A percentile compares a stretch with the other conserved stretches of the same genome.
phyloP scores from a whole-genome alignment of 35 echinoderm and acorn worm genomes.

The Apostichopus parvimensis region DNA sequence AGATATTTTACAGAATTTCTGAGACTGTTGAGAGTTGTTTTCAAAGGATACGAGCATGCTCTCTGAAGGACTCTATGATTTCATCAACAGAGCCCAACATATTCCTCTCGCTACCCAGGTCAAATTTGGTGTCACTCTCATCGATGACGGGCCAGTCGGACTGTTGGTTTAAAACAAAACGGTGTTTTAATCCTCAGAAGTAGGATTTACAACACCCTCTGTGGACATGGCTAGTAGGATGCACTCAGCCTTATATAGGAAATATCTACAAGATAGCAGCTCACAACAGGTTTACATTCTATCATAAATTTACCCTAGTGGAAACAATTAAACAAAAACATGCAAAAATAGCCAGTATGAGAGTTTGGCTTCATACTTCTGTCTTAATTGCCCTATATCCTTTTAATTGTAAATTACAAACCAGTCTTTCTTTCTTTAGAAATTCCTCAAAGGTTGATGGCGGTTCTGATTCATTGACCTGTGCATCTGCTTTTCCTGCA shows the following conservation, averaged over 20 bases:
- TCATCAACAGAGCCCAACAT: constrained; percentile 82
- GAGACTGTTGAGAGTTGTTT: background rate
- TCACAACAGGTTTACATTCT: too few species aligned
- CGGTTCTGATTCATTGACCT: constrained; percentile 1
- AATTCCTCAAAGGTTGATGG: constrained; percentile 56
- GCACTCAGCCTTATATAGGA: too few species aligned
- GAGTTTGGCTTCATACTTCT: too few species aligned
- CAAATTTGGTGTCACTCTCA: constrained; percentile 39
- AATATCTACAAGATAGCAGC: too few species aligned
- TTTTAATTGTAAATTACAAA: background rate
- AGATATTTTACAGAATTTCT: too few species aligned
- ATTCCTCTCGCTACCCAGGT: constrained; percentile 66
- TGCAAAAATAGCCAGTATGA: too few species aligned
- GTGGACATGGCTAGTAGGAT: too few species aligned
- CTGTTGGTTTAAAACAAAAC: constrained; percentile 48
- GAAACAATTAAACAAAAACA: too few species aligned
- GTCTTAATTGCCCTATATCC: too few species aligned
- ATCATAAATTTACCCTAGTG: too few species aligned
- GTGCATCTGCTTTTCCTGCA: background rate
- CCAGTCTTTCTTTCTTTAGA: constrained; percentile 40
- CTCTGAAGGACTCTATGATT: constrained; percentile 70
- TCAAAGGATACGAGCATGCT: constrained; percentile 94
- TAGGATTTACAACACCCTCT: too few species aligned
- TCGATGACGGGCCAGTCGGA: constrained; percentile 76
- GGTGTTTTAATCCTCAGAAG: too few species aligned